These are phyloP conservation scores for Palythoa grandis DNA, from an alignment of 92 coral and sea anemone species.

Conservation along the genomic window DNA sequence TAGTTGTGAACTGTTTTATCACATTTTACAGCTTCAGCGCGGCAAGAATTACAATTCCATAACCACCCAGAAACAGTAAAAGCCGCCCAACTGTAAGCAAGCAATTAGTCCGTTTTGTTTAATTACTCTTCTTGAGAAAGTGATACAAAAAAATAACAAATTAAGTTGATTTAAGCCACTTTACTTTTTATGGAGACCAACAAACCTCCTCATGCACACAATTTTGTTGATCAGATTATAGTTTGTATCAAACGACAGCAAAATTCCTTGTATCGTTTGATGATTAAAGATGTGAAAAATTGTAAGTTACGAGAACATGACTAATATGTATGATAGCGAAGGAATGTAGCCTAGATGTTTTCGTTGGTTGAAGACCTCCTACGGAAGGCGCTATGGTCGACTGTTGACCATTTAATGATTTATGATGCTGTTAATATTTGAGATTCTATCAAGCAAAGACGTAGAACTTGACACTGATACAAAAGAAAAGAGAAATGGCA, in stretches of 20 bases:
- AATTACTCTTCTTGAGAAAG: not conserved
- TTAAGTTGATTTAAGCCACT: not conserved
- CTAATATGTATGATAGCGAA: not conserved
- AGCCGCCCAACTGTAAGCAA: not conserved
- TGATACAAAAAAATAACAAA: not conserved
- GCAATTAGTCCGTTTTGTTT: not conserved
- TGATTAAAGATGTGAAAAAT: not conserved
- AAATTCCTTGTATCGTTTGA: not conserved
- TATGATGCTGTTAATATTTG: not conserved
- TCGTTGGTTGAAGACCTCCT: not conserved
- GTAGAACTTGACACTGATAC: not conserved
- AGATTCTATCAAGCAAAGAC: not conserved
- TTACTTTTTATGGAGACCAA: not conserved
- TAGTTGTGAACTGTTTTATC: not conserved
- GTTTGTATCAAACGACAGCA: not conserved
- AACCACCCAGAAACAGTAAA: not conserved
- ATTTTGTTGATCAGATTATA: not conserved
- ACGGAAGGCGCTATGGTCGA: not conserved
- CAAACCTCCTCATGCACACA: not conserved
- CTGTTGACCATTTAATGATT: no score
- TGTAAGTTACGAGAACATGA: not conserved
- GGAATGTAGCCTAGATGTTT: not conserved
- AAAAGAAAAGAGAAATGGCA: no score
- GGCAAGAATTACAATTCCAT: not conserved
- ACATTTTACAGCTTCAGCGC: not conserved